Base-by-base conservation (phyloP, 2,888 invertebrate genomes). In the Shargacucullia verbasci region DNA sequence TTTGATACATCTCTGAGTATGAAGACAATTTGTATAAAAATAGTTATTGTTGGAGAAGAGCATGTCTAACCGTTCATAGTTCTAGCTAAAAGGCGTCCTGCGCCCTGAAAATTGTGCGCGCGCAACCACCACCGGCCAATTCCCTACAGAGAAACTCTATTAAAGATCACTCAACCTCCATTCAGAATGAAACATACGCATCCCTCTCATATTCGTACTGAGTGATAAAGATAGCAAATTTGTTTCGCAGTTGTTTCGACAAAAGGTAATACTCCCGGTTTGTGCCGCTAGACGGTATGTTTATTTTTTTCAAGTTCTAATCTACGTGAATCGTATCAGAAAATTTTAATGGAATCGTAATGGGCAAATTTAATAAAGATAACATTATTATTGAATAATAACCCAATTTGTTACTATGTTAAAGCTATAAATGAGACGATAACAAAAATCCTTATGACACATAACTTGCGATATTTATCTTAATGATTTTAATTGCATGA, bases 31-130 rank as follows among this genome's bases (percentile, higher is more conserved):
- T 39, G 11, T 10, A n/a, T 14, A 6, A 5, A 15, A 37, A 47
- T 7, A 12, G 40, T 49, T 58, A 59, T 64, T 70, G 55, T 68
- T 56, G 57, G 45, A 15, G 3, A 47, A 47, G 50, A 20, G 83
- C 9, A 29, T 74, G 79, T 93, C 93, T 92, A 89, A 79, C 80
- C 46, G 61, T 91, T 91, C 69, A 54, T 90, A 91, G 72, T 71
- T 77, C 90, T 86, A 66, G 54, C 52, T 43, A 63, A 82, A 84
- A 88, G 78, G 84, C 82, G 91, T 89, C 93, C 91, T 93, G 93
- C 92, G 93, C 93, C 83, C 88, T 92, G 87, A 85, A 88, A 86
- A 70, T 78, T 64, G 73, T 92, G 93, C 93, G 93, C 92, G 93
- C 93, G 93, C 93, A 92, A 38, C 69, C 58, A 50, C 74, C 78